These are phyloP conservation scores for Ctenomys sociabilis DNA, from an alignment of 2,113 vertebrate species.

Conservation along the genomic window DNA sequence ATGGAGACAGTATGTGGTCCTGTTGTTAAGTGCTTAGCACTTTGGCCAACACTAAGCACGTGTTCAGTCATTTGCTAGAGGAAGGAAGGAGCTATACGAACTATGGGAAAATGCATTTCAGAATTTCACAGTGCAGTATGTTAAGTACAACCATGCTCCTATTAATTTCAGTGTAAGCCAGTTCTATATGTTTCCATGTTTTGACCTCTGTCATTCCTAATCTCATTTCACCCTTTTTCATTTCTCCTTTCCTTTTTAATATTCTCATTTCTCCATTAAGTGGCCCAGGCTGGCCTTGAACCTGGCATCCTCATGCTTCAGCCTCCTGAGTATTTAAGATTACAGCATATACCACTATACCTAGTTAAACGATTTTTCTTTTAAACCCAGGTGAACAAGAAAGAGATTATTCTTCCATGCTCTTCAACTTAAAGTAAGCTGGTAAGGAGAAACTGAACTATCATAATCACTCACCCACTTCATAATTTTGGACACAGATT, in stretches of 20 bases:
- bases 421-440: background rate
- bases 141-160: background rate
- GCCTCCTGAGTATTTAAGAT: too few species aligned
- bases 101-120: background rate
- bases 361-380: background rate
- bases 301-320: background rate
- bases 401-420: background rate
- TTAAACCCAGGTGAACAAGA: background rate
- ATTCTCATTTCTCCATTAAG: background rate
- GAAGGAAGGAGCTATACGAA: background rate
- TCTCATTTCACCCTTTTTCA: background rate
- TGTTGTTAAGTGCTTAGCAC: background rate
- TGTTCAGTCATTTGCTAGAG: background rate
- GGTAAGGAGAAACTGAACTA: background rate
- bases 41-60: background rate
- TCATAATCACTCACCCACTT: background rate
- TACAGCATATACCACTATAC: too few species aligned
- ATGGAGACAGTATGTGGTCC: background rate
- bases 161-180: background rate
- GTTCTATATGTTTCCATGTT: background rate
- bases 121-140: background rate
- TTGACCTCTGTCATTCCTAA: background rate
- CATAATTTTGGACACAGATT: background rate
- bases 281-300: background rate
- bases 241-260: background rate